phyloP scores from a whole-genome alignment of 2,888 invertebrate genomes.

The Tricholauxania praeusta region DNA sequence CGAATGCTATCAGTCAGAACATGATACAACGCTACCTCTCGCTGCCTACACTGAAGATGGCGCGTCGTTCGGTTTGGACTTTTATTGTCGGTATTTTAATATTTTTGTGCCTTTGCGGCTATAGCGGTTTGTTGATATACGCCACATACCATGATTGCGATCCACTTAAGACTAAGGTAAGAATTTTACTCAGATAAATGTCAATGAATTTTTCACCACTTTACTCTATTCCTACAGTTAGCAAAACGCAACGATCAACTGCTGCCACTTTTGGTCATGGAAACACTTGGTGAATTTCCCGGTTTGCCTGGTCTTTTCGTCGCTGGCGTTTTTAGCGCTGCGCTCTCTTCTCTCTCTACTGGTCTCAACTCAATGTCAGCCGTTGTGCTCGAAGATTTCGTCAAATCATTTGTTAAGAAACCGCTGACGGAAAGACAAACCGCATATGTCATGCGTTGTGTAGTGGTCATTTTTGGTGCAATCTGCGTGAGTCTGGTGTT shows the following conservation, averaged over 20 bases:
- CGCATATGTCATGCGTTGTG: slow-evolving; percentile 74
- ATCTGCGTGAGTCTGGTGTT: slow-evolving; percentile 75
- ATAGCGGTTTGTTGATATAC: slow-evolving; percentile 87
- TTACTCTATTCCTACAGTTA: slow-evolving; percentile 65
- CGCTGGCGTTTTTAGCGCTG: slow-evolving; percentile 91
- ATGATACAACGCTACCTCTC: slow-evolving; percentile 84
- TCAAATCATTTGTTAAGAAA: slow-evolving; percentile 71
- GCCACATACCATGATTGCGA: slow-evolving; percentile 88
- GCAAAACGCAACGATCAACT: slow-evolving; percentile 83
- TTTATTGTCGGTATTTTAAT: slow-evolving; percentile 82
- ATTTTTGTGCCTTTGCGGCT: slow-evolving; percentile 83
- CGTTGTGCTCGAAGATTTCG: slow-evolving; percentile 79
- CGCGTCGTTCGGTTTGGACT: slow-evolving; percentile 71
- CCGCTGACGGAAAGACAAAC: slow-evolving; percentile 72
- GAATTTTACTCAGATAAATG: neutral
- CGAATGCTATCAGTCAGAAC: slow-evolving; percentile 81
- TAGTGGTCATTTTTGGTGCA: slow-evolving; percentile 75
- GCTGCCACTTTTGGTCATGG: slow-evolving; percentile 86
- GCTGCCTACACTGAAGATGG: slow-evolving; percentile 74
- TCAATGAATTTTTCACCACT: neutral
- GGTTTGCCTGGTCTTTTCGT: slow-evolving; percentile 90
- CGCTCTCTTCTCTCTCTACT: slow-evolving; percentile 84
- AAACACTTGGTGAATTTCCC: slow-evolving; percentile 80
- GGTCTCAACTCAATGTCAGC: slow-evolving; percentile 83
- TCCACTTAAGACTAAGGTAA: slow-evolving; percentile 79